Base-by-base conservation (phyloP, 2,888 invertebrate genomes). In the Branchellion lobata region DNA sequence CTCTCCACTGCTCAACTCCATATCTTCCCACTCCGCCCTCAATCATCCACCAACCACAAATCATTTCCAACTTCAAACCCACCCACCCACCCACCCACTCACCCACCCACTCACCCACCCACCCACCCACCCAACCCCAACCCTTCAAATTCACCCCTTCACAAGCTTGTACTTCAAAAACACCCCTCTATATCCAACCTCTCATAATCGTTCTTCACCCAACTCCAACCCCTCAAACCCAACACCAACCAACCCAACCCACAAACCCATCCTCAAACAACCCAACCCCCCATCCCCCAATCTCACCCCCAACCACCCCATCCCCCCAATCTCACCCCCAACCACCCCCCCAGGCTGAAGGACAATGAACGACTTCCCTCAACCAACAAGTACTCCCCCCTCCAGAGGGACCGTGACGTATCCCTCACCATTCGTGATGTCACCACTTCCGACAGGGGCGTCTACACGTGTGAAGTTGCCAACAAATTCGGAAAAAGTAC, bases 401-500 rank as follows among this genome's bases (percentile, higher is more conserved):
- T 82, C 78, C 84, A 82, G 78, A 69, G 80, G 8, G 83, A 84
- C 53, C 79, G 80, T 33, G 72, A 79, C 1, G 83, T 83, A 2
- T 71, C 80, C 24, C 86, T 96, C 75, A 91, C 91, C 29, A 91
- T 95, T 83, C 92, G 71, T 69, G 82, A 83, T 77, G 80, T 83
- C 24, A 78, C 71, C n/a, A 78, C 82, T 14, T 73, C 65, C 5
- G 84, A 85, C 73, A 80, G 80, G 36, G 85, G 84, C 14, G 73
- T 79, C 47, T 85, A 84, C 81, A 82, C 81, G 14, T 82, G 83
- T 34, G 83, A 83, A 80, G 83, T 83, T 11, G 61, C 81, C 31
- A 85, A 85, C 81, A 74, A 82, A 40, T 80, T 83, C 36, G 85
- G 85, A 18, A 82, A 80, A 47, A 77, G 82, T 47, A 78, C 71